These are phyloP conservation scores for Ostrea denselamellosa DNA, from an alignment of 1,140 invertebrate genomes.

Conservation along the genomic window DNA sequence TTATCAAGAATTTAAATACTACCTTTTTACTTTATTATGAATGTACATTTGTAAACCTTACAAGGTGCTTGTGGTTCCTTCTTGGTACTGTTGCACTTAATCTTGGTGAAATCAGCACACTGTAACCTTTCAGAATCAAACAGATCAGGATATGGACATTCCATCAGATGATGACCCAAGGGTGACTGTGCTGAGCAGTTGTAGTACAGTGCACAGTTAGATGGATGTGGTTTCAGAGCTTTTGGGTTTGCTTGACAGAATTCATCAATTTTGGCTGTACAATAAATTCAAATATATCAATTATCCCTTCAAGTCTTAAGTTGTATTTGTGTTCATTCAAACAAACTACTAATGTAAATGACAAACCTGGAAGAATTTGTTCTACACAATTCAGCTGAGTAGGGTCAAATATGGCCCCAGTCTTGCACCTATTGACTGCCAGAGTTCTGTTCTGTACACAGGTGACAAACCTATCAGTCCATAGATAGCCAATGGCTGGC, in stretches of 20 bases:
- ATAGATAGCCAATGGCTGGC: constrained; percentile 28
- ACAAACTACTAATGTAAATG: background rate
- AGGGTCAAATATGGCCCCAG: constrained; percentile 48
- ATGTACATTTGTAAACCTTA: constrained; percentile 14
- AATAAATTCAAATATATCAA: background rate
- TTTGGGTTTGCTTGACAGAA: constrained; percentile 40
- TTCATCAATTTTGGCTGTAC: background rate
- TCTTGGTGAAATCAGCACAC: constrained; percentile 44
- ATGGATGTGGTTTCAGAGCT: constrained; percentile 42
- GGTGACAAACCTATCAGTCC: constrained; percentile 49
- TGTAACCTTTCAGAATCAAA: constrained; percentile 49
- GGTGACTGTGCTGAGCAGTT: constrained; percentile 45
- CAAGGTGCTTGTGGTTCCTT: constrained; percentile 55
- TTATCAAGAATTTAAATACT: background rate
- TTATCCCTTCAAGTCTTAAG: background rate
- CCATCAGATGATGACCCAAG: constrained; percentile 45
- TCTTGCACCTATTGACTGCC: constrained; percentile 44
- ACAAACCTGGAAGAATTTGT: constrained; percentile 47
- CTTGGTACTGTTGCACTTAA: constrained; percentile 52
- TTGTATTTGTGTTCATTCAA: background rate
- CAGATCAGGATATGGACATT: constrained; percentile 52
- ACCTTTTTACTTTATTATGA: background rate
- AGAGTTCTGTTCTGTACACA: constrained; percentile 51
- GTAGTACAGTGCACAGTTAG: constrained; percentile 51
- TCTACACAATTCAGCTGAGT: constrained; percentile 47